A percentile compares a stretch with the other conserved stretches of the same genome.
These are phyloP conservation scores for Astropecten irregularis DNA, from an alignment of 53 echinoderm and acorn worm species.

Conservation along the genomic window DNA sequence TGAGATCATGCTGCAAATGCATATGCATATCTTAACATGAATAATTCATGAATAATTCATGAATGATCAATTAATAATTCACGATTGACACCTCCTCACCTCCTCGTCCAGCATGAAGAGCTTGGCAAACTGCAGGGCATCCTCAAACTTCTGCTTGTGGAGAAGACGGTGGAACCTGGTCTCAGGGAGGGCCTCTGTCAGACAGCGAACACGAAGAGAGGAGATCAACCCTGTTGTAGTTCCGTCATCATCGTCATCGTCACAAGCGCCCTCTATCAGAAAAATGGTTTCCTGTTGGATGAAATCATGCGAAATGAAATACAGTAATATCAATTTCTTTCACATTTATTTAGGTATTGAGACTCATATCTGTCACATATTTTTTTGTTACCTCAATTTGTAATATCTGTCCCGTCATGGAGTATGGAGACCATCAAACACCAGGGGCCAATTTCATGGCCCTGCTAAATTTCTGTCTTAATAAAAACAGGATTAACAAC, in stretches of 20 bases:
- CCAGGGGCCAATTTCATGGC: too few relatives aligned
- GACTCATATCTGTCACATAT: too few relatives aligned
- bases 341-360: too few relatives aligned
- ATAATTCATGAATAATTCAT: too few relatives aligned
- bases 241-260: slow-evolving; percentile 48
- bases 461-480: too few relatives aligned
- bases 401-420: too few relatives aligned
- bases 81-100: slow-evolving; percentile 64
- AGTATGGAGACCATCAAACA: too few relatives aligned
- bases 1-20: too few relatives aligned
- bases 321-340: background rate
- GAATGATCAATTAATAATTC: too few relatives aligned
- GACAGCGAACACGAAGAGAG: slow-evolving; percentile 82
- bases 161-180: slow-evolving; percentile 89
- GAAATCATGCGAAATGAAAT: background rate
- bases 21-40: too few relatives aligned
- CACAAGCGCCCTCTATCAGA: slow-evolving; percentile 76
- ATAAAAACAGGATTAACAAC: too few relatives aligned
- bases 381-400: too few relatives aligned
- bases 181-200: slow-evolving; percentile 88
- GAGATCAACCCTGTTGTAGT: slow-evolving; percentile 26
- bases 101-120: slow-evolving; percentile 80
- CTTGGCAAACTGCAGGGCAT: slow-evolving; percentile 89
- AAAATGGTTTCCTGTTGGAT: slow-evolving; percentile 82
- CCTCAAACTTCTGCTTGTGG: slow-evolving; percentile 87